Percentiles rank a stretch among this genome's conserved stretches.
phyloP scores from a whole-genome alignment of 35 echinoderm and acorn worm genomes.

The Ophiothrix spiculata region DNA sequence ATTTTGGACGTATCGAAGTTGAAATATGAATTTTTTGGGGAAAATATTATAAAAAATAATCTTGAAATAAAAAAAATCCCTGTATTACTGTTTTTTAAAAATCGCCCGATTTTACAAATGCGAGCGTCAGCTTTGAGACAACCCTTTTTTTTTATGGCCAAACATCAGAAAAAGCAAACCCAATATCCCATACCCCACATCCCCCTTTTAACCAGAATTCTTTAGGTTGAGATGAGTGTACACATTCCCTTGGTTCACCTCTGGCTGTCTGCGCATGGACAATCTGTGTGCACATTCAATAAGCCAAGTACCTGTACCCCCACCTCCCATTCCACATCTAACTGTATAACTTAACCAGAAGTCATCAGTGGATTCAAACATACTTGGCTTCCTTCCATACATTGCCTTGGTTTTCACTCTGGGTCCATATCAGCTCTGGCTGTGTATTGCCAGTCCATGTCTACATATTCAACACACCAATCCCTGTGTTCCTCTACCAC shows the following conservation, averaged over 20 bases:
- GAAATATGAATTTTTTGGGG: too few species aligned
- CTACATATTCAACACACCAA: slow-evolving; percentile 59
- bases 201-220: neutral
- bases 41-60: too few species aligned
- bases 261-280: neutral
- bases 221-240: neutral
- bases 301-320: too few species aligned
- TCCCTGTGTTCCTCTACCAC: too few species aligned
- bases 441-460: slow-evolving; percentile 7
- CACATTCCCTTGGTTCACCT: neutral
- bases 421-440: slow-evolving; percentile 48
- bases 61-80: too few species aligned
- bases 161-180: too few species aligned
- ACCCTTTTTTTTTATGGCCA: too few species aligned
- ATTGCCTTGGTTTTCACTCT: slow-evolving; percentile 68
- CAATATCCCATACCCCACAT: neutral
- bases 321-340: neutral
- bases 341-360: slow-evolving; percentile 51
- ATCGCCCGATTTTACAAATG: too few species aligned
- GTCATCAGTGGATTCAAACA: slow-evolving; percentile 32
- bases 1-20: too few species aligned
- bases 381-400: slow-evolving; percentile 56
- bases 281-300: neutral
- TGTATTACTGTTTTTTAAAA: too few species aligned
- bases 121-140: too few species aligned